Evolutionary conservation across 2,888 invertebrate genomes (phyloP).

Genomic region (Nipponacmea schrenckii): DNA sequence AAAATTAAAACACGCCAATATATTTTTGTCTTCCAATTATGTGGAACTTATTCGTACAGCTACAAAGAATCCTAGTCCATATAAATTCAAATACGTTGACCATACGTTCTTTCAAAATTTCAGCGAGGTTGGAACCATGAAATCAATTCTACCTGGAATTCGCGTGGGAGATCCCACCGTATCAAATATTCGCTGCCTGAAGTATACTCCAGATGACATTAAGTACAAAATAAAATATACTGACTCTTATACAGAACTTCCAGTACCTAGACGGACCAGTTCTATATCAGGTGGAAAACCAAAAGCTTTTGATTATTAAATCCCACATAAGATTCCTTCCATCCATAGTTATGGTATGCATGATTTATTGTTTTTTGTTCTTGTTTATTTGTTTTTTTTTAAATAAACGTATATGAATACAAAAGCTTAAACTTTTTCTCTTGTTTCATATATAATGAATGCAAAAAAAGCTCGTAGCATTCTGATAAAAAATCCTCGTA

Average conservation of each 20-base stretch:
- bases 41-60: background rate
- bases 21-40: no score
- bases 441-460: no score
- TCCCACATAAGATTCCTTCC: no score
- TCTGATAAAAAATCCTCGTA: no score
- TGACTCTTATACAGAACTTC: background rate
- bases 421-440: no score
- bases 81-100: background rate
- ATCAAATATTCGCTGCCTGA: background rate
- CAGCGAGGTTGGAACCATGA: background rate
- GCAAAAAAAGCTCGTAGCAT: no score
- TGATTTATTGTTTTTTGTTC: no score
- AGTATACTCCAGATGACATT: background rate
- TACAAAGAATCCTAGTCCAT: background rate
- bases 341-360: no score
- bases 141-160: background rate
- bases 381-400: no score
- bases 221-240: background rate
- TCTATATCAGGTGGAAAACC: no score
- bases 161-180: background rate
- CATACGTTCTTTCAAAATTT: slow-evolving; percentile 1
- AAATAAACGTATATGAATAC: no score
- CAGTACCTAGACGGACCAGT: background rate
- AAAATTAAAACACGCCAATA: no score
- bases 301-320: background rate